Evolutionary conservation across 2,888 invertebrate genomes (phyloP), one percentile per base, ranked within the genome.

Genomic region (Phengaris arion): DNA sequence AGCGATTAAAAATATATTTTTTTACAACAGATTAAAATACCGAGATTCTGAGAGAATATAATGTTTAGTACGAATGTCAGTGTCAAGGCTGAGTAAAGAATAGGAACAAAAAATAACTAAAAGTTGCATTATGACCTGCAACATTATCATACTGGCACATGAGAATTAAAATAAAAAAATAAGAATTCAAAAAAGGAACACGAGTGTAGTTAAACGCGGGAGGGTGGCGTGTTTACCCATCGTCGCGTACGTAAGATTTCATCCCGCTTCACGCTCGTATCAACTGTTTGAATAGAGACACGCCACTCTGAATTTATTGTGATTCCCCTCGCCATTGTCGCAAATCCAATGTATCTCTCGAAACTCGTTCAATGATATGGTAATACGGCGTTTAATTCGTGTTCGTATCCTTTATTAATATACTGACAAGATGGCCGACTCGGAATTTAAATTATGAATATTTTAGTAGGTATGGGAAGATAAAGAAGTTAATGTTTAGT

Each of bases 201-300:
- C 68, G 9, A 79, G 79, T 75, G 77, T 77, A 72, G 15, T 48
- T 68, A 45, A 69, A 55, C 69, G 45, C 57, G 74, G n/a, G 64
- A 79, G 79, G 77, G 79, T 84, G 83, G 81, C 86, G 85, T 92
- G 86, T 91, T 91, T 92, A 87, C 88, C 81, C 85, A 86, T 80
- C 87, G 89, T 86, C 89, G 87, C 87, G 85, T 84, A 84, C 85
- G 88, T 87, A 91, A 91, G 91, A 91, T 87, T 85, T 83, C 85
- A 85, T 85, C 81, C 81, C 83, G 86, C 87, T 89, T 87, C 86
- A 88, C 89, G 87, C 87, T 87, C 87, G 86, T 84, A 90, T 91
- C 91, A 91, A 91, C 89, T 90, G 92, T 93, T 92, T 93, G 92
- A 93, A 93, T 93, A 92, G 90, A 92, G 87, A 90, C 89, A 91